These are phyloP conservation scores for Tiliacea aurago DNA, from an alignment of 2,888 invertebrate genomes.

Conservation along the genomic window DNA sequence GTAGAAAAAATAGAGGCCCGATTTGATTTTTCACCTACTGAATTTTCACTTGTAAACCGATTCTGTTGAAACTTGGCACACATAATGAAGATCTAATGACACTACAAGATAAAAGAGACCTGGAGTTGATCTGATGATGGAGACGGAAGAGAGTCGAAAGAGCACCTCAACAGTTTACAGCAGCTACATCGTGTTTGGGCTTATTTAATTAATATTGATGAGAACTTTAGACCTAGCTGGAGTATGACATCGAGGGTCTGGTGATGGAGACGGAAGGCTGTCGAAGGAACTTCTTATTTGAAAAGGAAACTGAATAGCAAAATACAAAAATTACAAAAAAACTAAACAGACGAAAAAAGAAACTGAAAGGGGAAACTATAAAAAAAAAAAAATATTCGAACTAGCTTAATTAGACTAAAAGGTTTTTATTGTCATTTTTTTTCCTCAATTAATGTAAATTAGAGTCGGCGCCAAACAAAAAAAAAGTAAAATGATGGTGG, in stretches of 20 bases:
- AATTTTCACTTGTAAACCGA: too few species aligned
- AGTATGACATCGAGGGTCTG: neutral
- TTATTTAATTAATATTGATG: neutral
- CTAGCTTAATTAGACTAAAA: too few species aligned
- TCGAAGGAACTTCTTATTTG: neutral
- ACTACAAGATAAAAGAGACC: too few species aligned
- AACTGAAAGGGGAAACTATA: neutral
- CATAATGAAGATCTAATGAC: too few species aligned
- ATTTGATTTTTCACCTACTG: too few species aligned
- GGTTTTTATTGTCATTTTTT: too few species aligned
- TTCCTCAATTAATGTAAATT: neutral
- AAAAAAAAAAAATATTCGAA: neutral
- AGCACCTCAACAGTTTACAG: too few species aligned
- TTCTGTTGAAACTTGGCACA: too few species aligned
- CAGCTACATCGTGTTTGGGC: neutral
- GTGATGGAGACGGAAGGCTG: neutral
- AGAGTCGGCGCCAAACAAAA: neutral
- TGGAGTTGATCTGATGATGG: too few species aligned
- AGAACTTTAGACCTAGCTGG: neutral
- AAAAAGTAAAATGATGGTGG: neutral
- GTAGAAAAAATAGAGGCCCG: too few species aligned
- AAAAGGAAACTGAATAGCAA: neutral
- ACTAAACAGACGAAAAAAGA: neutral
- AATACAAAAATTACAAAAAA: neutral
- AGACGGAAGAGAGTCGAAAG: too few species aligned